Conservation (phyloP, 2,888 invertebrate genomes). For the Tryphoninae sp. region DNA sequence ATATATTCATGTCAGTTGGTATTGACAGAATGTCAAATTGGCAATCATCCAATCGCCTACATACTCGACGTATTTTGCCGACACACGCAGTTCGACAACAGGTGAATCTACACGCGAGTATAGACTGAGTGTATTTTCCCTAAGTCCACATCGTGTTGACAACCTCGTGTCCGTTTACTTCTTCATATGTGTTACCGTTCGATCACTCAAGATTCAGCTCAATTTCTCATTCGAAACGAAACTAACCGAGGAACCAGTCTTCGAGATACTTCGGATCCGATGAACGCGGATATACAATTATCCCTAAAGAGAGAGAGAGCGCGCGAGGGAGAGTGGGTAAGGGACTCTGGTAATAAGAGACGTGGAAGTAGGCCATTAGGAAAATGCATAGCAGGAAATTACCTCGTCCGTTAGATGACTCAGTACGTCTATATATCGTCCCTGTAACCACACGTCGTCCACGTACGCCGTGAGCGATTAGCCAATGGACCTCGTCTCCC, state of each 20-base stretch:
- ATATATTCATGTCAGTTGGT: constrained; percentile 13
- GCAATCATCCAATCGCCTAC: constrained; percentile 39
- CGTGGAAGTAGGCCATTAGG: constrained; percentile 52
- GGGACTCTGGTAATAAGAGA: constrained; percentile 9
- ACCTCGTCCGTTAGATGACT: constrained; percentile 52
- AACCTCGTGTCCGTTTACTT: neutral
- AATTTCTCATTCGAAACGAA: constrained; percentile 24
- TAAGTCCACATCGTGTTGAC: neutral
- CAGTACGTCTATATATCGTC: constrained; percentile 31
- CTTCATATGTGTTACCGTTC: neutral
- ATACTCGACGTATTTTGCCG: constrained; percentile 23
- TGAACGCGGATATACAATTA: constrained; percentile 51
- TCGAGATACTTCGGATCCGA: constrained; percentile 10
- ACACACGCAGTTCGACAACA: constrained; percentile 22
- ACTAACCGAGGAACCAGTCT: neutral
- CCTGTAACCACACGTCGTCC: constrained; percentile 51
- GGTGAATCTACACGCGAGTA: constrained; percentile 9
- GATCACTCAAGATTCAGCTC: constrained; percentile 17
- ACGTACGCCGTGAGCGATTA: constrained; percentile 22
- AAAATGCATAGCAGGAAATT: constrained; percentile 62
- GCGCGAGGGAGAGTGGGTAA: constrained; percentile 1
- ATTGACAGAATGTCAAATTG: constrained; percentile 45
- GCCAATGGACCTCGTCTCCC: constrained; percentile 4
- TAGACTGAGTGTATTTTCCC: neutral
- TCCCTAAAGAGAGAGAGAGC: neutral